Conservation (phyloP, 2,113 vertebrate genomes). For the Petromus typicus region DNA sequence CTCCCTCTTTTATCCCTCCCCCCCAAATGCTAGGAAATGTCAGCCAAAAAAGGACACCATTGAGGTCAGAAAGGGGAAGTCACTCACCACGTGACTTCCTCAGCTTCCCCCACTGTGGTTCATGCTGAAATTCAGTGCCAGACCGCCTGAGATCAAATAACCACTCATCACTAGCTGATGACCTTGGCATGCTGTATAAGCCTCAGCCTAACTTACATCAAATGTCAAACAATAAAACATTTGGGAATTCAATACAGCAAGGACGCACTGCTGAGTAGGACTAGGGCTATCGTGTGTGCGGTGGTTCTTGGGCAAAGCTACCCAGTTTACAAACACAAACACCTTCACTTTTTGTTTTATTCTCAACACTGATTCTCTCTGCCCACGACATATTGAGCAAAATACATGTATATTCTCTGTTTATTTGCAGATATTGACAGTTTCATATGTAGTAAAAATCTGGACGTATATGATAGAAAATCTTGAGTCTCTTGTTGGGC, state of each 20-base stretch:
- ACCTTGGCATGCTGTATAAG: not conserved
- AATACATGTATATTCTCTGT: not conserved
- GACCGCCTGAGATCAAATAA: not conserved
- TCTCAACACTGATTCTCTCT: not conserved
- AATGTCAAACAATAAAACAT: not conserved
- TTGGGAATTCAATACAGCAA: not conserved
- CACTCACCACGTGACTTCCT: not conserved
- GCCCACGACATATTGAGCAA: not conserved
- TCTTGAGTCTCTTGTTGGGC: not conserved
- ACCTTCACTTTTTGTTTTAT: not conserved
- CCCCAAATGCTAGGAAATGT: not conserved
- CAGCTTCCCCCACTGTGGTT: not conserved
- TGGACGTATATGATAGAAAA: not conserved
- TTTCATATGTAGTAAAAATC: not conserved
- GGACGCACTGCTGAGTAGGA: too few species aligned
- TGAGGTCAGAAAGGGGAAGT: conserved; percentile 18
- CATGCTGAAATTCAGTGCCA: not conserved
- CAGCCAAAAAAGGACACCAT: not conserved
- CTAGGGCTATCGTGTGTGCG: not conserved
- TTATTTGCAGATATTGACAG: not conserved
- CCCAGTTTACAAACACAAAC: not conserved
- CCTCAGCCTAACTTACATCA: not conserved
- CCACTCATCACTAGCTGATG: not conserved
- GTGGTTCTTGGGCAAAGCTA: not conserved
- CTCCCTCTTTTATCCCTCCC: not conserved